Base-by-base conservation (phyloP, 2,113 vertebrate genomes). In the Ophthalmotilapia sp. region DNA sequence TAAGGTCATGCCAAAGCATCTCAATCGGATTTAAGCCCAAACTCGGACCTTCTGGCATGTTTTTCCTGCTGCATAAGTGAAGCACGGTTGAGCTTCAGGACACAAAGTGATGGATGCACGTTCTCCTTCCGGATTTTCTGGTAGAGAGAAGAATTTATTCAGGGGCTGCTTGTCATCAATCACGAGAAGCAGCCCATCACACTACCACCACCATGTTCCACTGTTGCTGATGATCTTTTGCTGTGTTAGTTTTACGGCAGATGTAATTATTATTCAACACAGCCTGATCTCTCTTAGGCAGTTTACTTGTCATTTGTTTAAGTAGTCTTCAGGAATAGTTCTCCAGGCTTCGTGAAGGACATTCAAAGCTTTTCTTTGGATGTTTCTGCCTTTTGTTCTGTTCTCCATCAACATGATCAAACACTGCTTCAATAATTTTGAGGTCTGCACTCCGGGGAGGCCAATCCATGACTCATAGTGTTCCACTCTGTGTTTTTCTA, bases 201-300 rank as follows among this genome's bases (percentile, higher is more conserved):
- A 38, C 60, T 65, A 38, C 19, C 60, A 68, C 4, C 11, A 38
- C 33, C 6, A 68, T 38, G 60, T 38, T 65, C 19, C 33, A 65
- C 60, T 38, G 60, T 21, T 38, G 60, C 60, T 68, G 60, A 68
- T 68, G 60, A 38, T 68, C 19, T 38, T 68, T 38, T 68, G 60
- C 60, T 38, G 19, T 68, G 33, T 38, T 68, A 8, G 33, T 38
- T 68, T 68, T 68, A 38, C 19, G 3, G 60, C 60, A 38, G 33
- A 65, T 65, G 3, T 65, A 65, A 65, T 65, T 36, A 65, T 65
- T 38, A 65, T n/a, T 65, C 31, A 65, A 65, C 60, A 65, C 60
- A 65, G 17, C 9, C 6, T 36, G 17, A 38, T n/a, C 31, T 12
- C 1, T 62, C 58, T 12, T 2, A 62, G 58, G 58, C 6, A 36